Conservation (phyloP, 1,140 invertebrate species). For the Philopotamus ludificatus region DNA sequence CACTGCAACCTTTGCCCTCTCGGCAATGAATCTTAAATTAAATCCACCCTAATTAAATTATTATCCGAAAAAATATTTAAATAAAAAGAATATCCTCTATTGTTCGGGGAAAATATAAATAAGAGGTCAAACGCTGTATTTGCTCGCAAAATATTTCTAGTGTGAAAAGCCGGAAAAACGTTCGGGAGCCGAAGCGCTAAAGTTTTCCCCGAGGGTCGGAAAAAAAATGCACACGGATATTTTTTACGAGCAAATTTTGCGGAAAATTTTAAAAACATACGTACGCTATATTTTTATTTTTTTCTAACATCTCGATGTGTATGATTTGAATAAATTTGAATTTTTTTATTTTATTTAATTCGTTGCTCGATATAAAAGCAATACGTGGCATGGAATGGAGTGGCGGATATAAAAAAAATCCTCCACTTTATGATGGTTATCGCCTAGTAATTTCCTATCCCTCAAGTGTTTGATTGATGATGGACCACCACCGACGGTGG, state of each 20-base stretch:
- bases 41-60: neutral
- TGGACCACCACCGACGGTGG: constrained; percentile 3
- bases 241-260: neutral
- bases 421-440: constrained; percentile 40
- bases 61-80: neutral
- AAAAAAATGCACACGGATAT: constrained; percentile 6
- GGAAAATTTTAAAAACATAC: neutral
- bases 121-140: constrained; percentile 28
- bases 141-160: constrained; percentile 26
- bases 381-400: neutral
- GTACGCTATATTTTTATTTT: neutral
- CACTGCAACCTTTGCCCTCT: constrained; percentile 4
- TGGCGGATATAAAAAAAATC: constrained; percentile 18
- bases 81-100: constrained; percentile 5
- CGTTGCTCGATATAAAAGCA: no score
- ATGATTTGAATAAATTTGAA: neutral
- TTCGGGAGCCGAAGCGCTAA: neutral
- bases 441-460: constrained; percentile 39
- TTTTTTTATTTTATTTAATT: neutral
- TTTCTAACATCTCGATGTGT: neutral
- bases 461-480: constrained; percentile 41
- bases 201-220: neutral
- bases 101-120: constrained; percentile 25
- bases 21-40: neutral
- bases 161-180: neutral